Evolutionary conservation across 2,888 invertebrate species (phyloP).

Genomic region (Alentia gelatinosa): DNA sequence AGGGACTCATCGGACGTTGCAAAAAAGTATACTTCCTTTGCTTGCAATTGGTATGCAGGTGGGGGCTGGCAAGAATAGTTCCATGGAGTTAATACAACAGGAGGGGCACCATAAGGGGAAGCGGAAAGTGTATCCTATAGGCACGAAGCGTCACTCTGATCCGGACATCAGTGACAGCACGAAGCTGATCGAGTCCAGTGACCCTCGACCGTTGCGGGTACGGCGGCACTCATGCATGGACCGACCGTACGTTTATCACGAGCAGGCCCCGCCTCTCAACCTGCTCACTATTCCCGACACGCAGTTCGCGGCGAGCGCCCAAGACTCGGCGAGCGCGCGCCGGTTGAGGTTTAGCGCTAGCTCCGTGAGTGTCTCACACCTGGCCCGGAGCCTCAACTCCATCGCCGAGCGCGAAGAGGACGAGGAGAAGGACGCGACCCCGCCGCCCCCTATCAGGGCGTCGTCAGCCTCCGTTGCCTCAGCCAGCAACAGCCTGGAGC

Average conservation of each 20-base stretch:
- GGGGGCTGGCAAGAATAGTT: neutral
- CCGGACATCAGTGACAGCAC: constrained; percentile 30
- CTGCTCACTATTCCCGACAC: constrained; percentile 29
- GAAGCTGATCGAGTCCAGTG: neutral
- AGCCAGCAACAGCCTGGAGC: neutral
- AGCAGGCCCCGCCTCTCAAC: neutral
- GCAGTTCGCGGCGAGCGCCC: neutral
- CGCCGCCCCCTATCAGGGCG: neutral
- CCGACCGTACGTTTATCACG: neutral
- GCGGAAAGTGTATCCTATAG: constrained; percentile 22
- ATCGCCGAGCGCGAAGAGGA: constrained; percentile 24
- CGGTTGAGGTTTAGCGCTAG: neutral
- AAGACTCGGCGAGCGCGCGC: neutral
- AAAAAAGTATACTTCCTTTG: constrained; percentile 48
- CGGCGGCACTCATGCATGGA: constrained; percentile 27
- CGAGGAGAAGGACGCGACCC: constrained; percentile 10
- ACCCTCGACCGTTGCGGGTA: neutral
- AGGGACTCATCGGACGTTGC: constrained; percentile 27
- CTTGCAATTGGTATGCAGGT: constrained; percentile 48
- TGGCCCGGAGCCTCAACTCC: constrained; percentile 31
- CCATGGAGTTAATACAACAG: neutral
- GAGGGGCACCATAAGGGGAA: constrained; percentile 32
- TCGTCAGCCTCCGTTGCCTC: neutral
- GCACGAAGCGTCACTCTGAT: constrained; percentile 19
- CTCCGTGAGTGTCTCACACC: neutral